Percentiles rank a stretch among this genome's conserved stretches.
These are phyloP conservation scores for Tinea trinotella DNA, from an alignment of 2,888 invertebrate genomes.

Conservation along the genomic window DNA sequence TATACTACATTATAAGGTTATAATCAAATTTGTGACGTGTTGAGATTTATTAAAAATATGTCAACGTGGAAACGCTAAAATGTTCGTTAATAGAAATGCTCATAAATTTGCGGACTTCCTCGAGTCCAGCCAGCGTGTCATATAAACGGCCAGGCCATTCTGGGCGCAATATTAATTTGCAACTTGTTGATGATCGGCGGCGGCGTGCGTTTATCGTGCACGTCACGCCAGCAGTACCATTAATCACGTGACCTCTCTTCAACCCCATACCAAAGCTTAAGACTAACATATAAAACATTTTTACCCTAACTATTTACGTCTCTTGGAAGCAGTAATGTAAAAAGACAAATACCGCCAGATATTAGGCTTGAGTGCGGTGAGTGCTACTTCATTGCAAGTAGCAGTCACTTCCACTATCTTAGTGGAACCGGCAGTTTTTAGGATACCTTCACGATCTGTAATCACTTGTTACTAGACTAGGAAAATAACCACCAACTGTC, in stretches of 20 bases:
- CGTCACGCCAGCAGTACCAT: constrained; percentile 48
- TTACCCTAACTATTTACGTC: neutral
- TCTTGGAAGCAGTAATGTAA: neutral
- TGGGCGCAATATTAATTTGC: constrained; percentile 61
- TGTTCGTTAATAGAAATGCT: constrained; percentile 9
- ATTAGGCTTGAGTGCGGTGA: too few relatives aligned
- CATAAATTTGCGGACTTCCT: constrained; percentile 13
- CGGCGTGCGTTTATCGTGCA: constrained; percentile 44
- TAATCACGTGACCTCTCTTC: constrained; percentile 64
- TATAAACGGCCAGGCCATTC: constrained; percentile 14
- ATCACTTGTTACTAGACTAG: too few relatives aligned
- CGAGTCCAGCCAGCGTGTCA: constrained; percentile 17
- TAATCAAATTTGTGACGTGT: too few relatives aligned
- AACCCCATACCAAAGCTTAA: constrained; percentile 33
- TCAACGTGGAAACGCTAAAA: too few relatives aligned
- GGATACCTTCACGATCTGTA: too few relatives aligned
- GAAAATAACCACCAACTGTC: too few relatives aligned
- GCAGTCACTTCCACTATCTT: too few relatives aligned
- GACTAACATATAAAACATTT: neutral
- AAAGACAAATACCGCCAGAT: neutral
- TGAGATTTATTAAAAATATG: too few relatives aligned
- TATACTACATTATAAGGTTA: too few relatives aligned
- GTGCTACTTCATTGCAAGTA: too few relatives aligned
- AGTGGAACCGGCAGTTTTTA: too few relatives aligned
- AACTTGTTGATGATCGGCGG: constrained; percentile 66